phyloP scores from a whole-genome alignment of 2,797 vertebrate genomes.

The Sebastiscus albofasciatus region DNA sequence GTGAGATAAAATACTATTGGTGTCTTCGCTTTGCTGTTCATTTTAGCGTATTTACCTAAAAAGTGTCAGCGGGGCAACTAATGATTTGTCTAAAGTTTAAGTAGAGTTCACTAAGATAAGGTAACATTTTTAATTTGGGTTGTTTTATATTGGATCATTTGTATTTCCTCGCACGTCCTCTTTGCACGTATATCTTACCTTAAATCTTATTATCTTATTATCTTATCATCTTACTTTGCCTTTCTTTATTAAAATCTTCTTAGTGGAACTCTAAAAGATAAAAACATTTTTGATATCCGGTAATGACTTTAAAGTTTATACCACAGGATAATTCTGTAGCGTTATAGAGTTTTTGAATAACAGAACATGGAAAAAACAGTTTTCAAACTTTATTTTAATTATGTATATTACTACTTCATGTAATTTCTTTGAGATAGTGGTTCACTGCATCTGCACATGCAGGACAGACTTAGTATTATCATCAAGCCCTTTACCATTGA shows the following conservation, averaged over 20 bases:
- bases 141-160: not conserved
- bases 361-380: rapidly evolving
- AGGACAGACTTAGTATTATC: not conserved
- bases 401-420: not conserved
- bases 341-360: not conserved
- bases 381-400: not conserved
- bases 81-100: constrained; percentile 2
- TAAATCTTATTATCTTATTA: not conserved
- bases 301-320: not conserved
- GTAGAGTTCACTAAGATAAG: not conserved
- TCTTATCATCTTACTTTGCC: not conserved
- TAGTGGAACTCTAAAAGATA: not conserved
- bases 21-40: not conserved
- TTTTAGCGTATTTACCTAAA: not conserved
- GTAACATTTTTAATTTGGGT: not conserved
- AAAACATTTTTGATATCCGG: not conserved
- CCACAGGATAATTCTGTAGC: not conserved
- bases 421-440: not conserved
- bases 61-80: not conserved
- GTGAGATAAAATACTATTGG: not conserved
- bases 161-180: not conserved
- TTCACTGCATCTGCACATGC: not conserved
- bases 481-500: not conserved
- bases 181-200: not conserved
- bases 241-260: constrained; percentile 14